phyloP scores from a whole-genome alignment of 2,113 vertebrate species.

The Eurypyga helias region DNA sequence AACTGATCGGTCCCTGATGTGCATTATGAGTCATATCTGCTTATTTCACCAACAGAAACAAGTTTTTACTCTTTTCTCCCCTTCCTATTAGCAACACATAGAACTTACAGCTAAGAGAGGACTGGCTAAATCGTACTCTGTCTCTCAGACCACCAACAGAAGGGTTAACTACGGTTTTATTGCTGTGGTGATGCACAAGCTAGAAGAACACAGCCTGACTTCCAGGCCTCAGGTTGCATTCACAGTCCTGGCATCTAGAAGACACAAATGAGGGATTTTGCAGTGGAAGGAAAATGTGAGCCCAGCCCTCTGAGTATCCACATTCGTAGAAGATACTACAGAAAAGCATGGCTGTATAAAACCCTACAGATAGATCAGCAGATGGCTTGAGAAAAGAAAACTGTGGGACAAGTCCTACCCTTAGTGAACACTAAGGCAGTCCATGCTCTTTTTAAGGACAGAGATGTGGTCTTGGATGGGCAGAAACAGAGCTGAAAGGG shows the following conservation, averaged over 20 bases:
- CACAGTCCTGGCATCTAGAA: background rate
- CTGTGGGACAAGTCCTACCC: background rate
- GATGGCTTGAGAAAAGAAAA: background rate
- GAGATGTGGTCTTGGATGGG: background rate
- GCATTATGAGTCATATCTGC: conserved; percentile 20
- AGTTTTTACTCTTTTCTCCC: conserved; percentile 1
- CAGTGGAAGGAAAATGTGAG: background rate
- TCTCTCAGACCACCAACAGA: background rate
- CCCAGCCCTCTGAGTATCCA: background rate
- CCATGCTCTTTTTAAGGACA: background rate
- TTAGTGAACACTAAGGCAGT: background rate
- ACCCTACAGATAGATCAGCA: background rate
- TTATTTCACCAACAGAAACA: conserved; percentile 36
- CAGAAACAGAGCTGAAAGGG: background rate
- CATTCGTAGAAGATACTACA: background rate
- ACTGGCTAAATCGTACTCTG: background rate
- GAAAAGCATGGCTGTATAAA: background rate
- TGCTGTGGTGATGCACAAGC: background rate
- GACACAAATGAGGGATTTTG: background rate
- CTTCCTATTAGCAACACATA: background rate
- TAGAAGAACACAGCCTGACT: background rate
- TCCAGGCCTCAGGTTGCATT: background rate
- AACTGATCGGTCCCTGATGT: background rate
- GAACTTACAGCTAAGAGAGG: background rate
- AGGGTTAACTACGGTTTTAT: background rate